Conservation (phyloP, 2,888 invertebrate genomes). For the Stegophylla sp. region DNA sequence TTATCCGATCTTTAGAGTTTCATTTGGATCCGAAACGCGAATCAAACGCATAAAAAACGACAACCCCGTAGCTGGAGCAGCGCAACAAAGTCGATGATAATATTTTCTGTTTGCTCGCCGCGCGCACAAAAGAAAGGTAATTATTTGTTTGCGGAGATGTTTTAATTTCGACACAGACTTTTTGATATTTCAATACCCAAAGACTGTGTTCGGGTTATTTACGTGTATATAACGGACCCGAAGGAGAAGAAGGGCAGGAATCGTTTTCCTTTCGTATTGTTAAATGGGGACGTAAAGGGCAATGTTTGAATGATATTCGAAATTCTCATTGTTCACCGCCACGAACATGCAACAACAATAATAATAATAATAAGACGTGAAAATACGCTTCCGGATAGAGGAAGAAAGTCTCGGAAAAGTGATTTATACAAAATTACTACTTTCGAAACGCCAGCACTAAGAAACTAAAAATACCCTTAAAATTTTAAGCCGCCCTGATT, state of each 20-base stretch:
- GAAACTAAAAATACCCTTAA: too few species aligned
- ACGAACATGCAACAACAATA: too few species aligned
- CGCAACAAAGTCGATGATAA: constrained; percentile 36
- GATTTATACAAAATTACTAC: too few species aligned
- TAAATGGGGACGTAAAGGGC: neutral
- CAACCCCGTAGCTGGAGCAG: too few species aligned
- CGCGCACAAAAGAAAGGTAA: constrained; percentile 31
- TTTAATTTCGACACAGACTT: constrained; percentile 31
- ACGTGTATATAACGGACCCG: neutral
- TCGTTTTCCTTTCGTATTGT: neutral
- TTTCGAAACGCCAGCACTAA: too few species aligned
- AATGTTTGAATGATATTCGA: too few species aligned
- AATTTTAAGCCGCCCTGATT: too few species aligned
- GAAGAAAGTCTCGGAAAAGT: too few species aligned
- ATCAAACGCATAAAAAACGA: neutral
- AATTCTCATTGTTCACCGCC: too few species aligned
- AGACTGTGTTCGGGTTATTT: constrained; percentile 4
- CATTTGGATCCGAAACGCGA: constrained; percentile 14
- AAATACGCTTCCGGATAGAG: too few species aligned
- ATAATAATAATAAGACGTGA: too few species aligned
- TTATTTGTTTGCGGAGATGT: constrained; percentile 33
- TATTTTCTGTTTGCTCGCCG: constrained; percentile 10
- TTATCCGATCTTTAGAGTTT: constrained; percentile 24
- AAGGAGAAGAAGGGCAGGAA: neutral
- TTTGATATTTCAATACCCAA: constrained; percentile 33